Evolutionary conservation across 2,113 vertebrate genomes (phyloP).

Genomic region (Melanerpes aurifrons): DNA sequence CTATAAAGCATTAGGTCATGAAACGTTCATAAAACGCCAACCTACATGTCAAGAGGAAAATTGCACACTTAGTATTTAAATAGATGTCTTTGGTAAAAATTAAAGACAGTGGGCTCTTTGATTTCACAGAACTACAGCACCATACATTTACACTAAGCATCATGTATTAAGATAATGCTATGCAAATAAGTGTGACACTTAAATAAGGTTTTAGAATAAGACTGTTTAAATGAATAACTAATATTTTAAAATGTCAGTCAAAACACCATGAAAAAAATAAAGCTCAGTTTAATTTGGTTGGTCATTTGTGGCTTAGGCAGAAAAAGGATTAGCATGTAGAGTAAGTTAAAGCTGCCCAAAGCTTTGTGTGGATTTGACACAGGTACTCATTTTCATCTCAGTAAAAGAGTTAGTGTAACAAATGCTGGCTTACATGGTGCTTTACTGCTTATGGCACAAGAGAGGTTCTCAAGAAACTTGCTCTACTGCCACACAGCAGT

Average conservation of each 20-base stretch:
- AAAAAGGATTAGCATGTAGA: slow-evolving; percentile 47
- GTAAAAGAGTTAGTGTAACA: slow-evolving; percentile 47
- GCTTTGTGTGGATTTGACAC: slow-evolving; percentile 50
- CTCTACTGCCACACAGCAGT: not conserved
- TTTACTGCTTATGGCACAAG: not conserved
- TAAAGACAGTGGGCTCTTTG: not conserved
- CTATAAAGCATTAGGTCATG: not conserved
- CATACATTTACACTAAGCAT: slow-evolving; percentile 24
- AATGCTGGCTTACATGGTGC: slow-evolving; percentile 12
- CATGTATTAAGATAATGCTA: slow-evolving; percentile 47
- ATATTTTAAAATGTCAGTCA: slow-evolving; percentile 55
- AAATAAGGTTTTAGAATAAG: slow-evolving; percentile 49
- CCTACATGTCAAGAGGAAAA: not conserved
- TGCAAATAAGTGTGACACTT: slow-evolving; percentile 51
- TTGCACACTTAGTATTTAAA: not conserved
- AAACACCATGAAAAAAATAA: slow-evolving; percentile 25
- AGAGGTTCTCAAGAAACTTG: not conserved
- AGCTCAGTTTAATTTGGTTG: slow-evolving; percentile 62
- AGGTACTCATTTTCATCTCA: slow-evolving; percentile 58
- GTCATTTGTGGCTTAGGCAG: slow-evolving; percentile 39
- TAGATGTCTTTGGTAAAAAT: not conserved
- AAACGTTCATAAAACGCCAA: not conserved
- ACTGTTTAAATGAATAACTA: slow-evolving; percentile 29
- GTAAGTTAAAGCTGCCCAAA: slow-evolving; percentile 17
- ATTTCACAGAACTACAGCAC: not conserved